phyloP scores from a whole-genome alignment of 2,888 invertebrate species.

The Balanococcus diminutus region DNA sequence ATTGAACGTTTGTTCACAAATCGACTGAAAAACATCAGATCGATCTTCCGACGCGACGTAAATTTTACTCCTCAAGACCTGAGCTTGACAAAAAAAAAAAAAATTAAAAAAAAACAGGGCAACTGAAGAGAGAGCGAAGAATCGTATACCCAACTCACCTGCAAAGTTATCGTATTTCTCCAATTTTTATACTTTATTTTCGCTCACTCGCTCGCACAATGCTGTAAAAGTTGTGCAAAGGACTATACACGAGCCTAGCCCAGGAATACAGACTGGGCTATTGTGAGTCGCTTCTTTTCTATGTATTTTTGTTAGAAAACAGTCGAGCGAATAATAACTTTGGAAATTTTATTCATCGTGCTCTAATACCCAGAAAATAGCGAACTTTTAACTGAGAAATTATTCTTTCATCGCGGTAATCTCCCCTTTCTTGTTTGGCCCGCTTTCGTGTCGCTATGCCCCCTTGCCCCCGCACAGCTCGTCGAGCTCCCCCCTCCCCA shows the following conservation, averaged over 20 bases:
- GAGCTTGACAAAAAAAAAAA: too few relatives aligned
- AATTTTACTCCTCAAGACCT: too few relatives aligned
- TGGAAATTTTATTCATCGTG: constrained; percentile 14
- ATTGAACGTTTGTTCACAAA: too few relatives aligned
- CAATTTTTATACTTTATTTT: neutral
- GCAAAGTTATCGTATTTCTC: too few relatives aligned
- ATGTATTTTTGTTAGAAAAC: neutral
- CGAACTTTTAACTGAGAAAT: constrained; percentile 14
- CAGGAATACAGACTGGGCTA: too few relatives aligned
- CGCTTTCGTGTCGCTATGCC: neutral
- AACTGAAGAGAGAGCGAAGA: too few relatives aligned
- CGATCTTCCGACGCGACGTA: too few relatives aligned
- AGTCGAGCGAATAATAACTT: constrained; percentile 37
- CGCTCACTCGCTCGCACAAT: neutral
- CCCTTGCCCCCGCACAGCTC: neutral
- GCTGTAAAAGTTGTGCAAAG: neutral
- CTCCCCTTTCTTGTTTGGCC: neutral
- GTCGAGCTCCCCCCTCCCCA: neutral
- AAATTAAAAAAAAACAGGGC: too few relatives aligned
- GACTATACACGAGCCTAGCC: neutral
- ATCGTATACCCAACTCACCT: too few relatives aligned
- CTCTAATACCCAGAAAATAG: constrained; percentile 27
- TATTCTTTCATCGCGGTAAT: constrained; percentile 31
- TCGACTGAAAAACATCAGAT: too few relatives aligned
- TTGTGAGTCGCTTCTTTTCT: neutral